These are phyloP conservation scores for Temnothorax nylanderi DNA, from an alignment of 1,140 invertebrate genomes.

Conservation along the genomic window DNA sequence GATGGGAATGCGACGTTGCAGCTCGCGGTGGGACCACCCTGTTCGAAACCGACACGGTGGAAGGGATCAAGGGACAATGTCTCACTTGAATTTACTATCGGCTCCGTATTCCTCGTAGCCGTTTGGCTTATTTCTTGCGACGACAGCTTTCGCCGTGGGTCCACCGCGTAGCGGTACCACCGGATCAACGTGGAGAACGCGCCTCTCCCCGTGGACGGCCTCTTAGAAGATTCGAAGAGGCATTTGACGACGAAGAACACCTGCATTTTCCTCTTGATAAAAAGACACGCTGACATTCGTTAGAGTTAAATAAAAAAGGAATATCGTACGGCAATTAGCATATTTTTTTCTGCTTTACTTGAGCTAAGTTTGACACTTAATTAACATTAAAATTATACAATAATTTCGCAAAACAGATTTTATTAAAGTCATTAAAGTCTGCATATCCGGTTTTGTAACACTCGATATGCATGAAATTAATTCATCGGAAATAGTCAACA, in stretches of 20 bases:
- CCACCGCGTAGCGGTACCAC: background rate
- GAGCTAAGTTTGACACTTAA: background rate
- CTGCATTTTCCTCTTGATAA: background rate
- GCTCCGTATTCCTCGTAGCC: conserved; percentile 72
- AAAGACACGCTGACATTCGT: background rate
- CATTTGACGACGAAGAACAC: background rate
- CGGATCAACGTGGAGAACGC: conserved; percentile 24
- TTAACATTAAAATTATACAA: background rate
- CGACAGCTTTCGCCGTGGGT: conserved; percentile 57
- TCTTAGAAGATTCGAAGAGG: background rate
- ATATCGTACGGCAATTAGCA: background rate
- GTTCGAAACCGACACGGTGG: conserved; percentile 67
- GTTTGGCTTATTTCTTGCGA: conserved; percentile 71
- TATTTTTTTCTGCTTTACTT: background rate
- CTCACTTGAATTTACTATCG: conserved; percentile 79
- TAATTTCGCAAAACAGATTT: background rate
- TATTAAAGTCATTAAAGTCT: background rate
- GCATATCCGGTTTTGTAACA: background rate
- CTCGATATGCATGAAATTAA: conserved; percentile 7
- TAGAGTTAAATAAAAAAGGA: background rate
- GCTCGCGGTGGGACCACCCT: conserved; percentile 73
- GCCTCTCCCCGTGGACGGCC: background rate
- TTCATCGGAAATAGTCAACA: background rate
- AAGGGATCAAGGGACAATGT: conserved; percentile 75
- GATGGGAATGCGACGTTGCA: conserved; percentile 77